A percentile compares a stretch with the other conserved stretches of the same genome.
phyloP scores from a whole-genome alignment of 2,113 vertebrate genomes.

The Collichthys lucidus region DNA sequence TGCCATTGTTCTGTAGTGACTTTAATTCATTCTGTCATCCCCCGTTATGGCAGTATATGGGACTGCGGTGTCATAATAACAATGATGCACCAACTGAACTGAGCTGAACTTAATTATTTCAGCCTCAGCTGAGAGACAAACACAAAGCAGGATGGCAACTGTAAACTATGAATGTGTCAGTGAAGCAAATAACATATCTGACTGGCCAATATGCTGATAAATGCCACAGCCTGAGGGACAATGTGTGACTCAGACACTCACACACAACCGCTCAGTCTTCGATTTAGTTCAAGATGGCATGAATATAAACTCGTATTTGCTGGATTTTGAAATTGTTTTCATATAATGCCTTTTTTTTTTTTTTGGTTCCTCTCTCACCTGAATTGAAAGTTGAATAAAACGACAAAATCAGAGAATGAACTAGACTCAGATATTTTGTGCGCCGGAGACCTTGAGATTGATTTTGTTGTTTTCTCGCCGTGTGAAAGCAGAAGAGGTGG shows the following conservation, averaged over 20 bases:
- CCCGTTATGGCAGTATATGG: conserved; percentile 22
- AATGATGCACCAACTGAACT: conserved; percentile 58
- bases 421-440: neutral
- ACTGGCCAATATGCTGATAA: conserved; percentile 51
- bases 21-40: conserved; percentile 39
- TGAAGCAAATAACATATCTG: conserved; percentile 54
- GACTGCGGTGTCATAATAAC: conserved; percentile 34
- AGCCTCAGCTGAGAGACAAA: conserved; percentile 54
- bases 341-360: neutral
- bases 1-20: conserved; percentile 51
- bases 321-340: neutral
- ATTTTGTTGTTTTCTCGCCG: conserved; percentile 37
- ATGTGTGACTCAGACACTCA: conserved; percentile 6
- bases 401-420: neutral
- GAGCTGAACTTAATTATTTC: conserved; percentile 61
- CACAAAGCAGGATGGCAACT: conserved; percentile 46
- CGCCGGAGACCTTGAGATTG: conserved; percentile 35
- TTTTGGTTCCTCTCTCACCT: neutral
- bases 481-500: conserved; percentile 45
- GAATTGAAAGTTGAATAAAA: conserved; percentile 21
- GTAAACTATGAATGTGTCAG: conserved; percentile 61
- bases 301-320: conserved; percentile 3
- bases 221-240: conserved; percentile 51
- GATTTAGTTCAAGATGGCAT: conserved; percentile 10
- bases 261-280: conserved; percentile 1